Conservation (phyloP, 2,797 vertebrate genomes). For the Dryobates pubescens region DNA sequence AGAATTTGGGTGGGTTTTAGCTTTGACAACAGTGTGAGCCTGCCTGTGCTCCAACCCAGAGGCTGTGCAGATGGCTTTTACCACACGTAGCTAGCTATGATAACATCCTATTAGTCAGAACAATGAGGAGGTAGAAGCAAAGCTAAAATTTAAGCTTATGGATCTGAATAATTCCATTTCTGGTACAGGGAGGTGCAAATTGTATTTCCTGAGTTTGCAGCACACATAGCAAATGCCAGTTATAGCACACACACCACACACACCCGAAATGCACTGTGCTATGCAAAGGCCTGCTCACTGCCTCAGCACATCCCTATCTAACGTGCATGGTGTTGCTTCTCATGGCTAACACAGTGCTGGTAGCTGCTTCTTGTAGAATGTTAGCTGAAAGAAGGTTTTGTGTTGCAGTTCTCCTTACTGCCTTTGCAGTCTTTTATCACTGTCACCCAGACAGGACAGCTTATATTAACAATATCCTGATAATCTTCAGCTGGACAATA, state of each 20-base stretch:
- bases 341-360: not conserved
- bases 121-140: slow-evolving; percentile 41
- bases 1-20: not conserved
- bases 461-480: not conserved
- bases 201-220: slow-evolving; percentile 25
- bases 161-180: slow-evolving; percentile 45
- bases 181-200: slow-evolving; percentile 41
- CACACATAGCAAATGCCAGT: not conserved
- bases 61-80: slow-evolving; percentile 11
- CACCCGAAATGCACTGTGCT: not conserved
- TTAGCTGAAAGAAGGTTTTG: not conserved
- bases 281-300: not conserved
- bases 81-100: not conserved
- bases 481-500: not conserved
- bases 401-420: not conserved
- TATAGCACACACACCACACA: not conserved
- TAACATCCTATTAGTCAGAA: slow-evolving; percentile 53
- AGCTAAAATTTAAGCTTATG: slow-evolving; percentile 44
- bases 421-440: not conserved
- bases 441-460: not conserved
- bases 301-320: not conserved
- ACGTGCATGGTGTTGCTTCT: not conserved
- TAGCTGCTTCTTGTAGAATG: not conserved
- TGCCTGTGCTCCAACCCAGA: not conserved
- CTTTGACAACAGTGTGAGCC: not conserved